Evolutionary conservation across 2,797 vertebrate species (phyloP).

Genomic region (Naso thynnoides): DNA sequence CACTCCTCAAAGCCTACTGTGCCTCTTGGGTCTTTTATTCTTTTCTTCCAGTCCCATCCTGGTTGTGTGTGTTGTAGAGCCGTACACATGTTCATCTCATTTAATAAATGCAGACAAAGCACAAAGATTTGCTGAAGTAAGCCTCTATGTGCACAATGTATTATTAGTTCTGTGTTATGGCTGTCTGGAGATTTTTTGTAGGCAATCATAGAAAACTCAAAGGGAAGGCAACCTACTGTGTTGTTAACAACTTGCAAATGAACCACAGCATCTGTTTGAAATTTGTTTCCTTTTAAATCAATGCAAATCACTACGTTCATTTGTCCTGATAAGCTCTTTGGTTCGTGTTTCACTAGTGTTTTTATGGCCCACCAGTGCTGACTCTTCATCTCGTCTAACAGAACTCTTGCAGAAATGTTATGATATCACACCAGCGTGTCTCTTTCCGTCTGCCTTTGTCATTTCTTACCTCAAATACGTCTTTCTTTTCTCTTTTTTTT

Average conservation of each 20-base stretch:
- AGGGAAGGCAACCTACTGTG: slow-evolving; percentile 44
- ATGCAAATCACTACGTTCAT: slow-evolving; percentile 31
- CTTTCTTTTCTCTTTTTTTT: slow-evolving; percentile 24
- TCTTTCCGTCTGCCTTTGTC: slow-evolving; percentile 68
- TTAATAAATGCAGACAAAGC: slow-evolving; percentile 38
- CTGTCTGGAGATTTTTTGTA: slow-evolving; percentile 47
- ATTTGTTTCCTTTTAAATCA: slow-evolving; percentile 40
- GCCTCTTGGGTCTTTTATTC: slow-evolving; percentile 54
- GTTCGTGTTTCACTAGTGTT: slow-evolving; percentile 23
- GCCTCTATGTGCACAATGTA: slow-evolving; percentile 11
- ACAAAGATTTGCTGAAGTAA: slow-evolving; percentile 52
- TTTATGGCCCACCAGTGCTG: slow-evolving; percentile 9
- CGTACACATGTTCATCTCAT: slow-evolving; percentile 38
- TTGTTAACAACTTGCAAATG: slow-evolving; percentile 58
- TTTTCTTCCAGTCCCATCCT: neutral
- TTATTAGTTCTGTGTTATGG: slow-evolving; percentile 30
- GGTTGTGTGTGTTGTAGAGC: slow-evolving; percentile 21
- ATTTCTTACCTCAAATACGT: slow-evolving; percentile 48
- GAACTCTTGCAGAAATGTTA: slow-evolving; percentile 31
- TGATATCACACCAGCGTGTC: slow-evolving; percentile 54
- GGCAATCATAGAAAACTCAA: slow-evolving; percentile 26
- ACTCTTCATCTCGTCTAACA: slow-evolving; percentile 31
- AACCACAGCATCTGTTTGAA: slow-evolving; percentile 63
- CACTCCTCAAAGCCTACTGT: slow-evolving; percentile 62
- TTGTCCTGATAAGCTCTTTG: slow-evolving; percentile 40